Percentiles rank a stretch among this genome's conserved stretches.
These are phyloP conservation scores for Brachyopa scutellaris DNA, from an alignment of 2,888 invertebrate species.

Conservation along the genomic window DNA sequence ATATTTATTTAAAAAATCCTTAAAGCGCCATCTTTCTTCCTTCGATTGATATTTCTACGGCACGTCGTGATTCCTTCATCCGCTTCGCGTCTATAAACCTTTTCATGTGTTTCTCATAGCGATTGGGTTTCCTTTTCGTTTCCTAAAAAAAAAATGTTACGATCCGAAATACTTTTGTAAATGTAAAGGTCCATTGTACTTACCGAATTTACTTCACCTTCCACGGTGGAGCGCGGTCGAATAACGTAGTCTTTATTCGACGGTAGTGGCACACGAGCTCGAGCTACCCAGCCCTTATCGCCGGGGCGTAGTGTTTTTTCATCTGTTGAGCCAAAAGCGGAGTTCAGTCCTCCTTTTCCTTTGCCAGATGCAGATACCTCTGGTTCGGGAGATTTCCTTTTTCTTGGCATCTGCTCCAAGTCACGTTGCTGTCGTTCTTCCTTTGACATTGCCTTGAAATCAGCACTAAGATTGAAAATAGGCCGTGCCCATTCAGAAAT, in stretches of 20 bases:
- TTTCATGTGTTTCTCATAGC: constrained; percentile 96
- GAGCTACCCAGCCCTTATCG: constrained; percentile 96
- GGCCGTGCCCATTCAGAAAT: constrained; percentile 99
- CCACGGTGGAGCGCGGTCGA: constrained; percentile 94
- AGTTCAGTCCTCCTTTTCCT: constrained; percentile 84
- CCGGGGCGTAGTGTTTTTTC: constrained; percentile 92
- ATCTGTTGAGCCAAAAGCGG: constrained; percentile 84
- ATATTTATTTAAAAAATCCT: constrained; percentile 69
- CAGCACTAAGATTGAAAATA: constrained; percentile 97
- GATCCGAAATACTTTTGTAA: too few species aligned
- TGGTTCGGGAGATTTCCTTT: constrained; percentile 81
- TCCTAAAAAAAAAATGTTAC: constrained; percentile 83
- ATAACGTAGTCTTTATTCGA: constrained; percentile 98
- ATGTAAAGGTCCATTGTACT: constrained; percentile 77
- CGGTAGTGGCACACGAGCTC: constrained; percentile 97
- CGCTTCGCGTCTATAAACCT: constrained; percentile 93
- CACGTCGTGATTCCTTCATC: constrained; percentile 89
- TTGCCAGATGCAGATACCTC: constrained; percentile 80
- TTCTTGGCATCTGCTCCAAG: constrained; percentile 89
- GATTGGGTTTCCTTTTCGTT: constrained; percentile 91
- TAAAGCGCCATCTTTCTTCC: constrained; percentile 97
- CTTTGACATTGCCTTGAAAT: constrained; percentile 94
- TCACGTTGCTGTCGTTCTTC: constrained; percentile 97
- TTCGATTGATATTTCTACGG: constrained; percentile 97
- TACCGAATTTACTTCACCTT: constrained; percentile 92